These are phyloP conservation scores for Scaptodrosophila lebanonensis DNA, from an alignment of 1,140 invertebrate species.

Conservation along the genomic window DNA sequence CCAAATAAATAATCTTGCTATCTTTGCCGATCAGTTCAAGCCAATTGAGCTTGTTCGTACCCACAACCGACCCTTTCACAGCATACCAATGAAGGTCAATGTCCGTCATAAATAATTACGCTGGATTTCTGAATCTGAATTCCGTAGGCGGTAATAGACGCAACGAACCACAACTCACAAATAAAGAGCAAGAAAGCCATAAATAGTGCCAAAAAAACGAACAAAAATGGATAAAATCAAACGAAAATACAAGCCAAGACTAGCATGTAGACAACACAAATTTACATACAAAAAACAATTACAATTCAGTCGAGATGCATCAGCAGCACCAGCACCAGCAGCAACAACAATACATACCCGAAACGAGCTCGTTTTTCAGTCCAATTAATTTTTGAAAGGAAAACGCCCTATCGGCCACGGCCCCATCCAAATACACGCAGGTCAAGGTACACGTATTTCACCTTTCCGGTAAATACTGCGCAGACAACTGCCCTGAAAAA, in stretches of 20 bases:
- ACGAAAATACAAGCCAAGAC: slow-evolving; percentile 22
- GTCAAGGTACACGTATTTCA: slow-evolving; percentile 51
- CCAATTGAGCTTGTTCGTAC: slow-evolving; percentile 23
- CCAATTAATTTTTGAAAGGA: slow-evolving; percentile 44
- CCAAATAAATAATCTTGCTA: too few relatives aligned
- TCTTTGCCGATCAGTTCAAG: slow-evolving; percentile 12
- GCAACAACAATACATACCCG: slow-evolving; percentile 12
- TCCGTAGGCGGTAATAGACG: too few relatives aligned
- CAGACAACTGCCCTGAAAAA: too few relatives aligned
- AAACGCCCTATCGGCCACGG: slow-evolving; percentile 35
- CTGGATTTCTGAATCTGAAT: too few relatives aligned
- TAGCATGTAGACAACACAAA: slow-evolving; percentile 23
- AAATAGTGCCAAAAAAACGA: slow-evolving; percentile 25
- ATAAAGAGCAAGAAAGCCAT: slow-evolving; percentile 26
- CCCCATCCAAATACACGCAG: slow-evolving; percentile 13
- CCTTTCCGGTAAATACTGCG: slow-evolving; percentile 1
- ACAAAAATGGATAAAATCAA: slow-evolving; percentile 16
- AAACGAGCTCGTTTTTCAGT: slow-evolving; percentile 29
- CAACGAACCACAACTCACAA: slow-evolving; percentile 9
- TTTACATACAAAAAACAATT: slow-evolving; percentile 45
- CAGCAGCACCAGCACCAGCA: slow-evolving; percentile 18
- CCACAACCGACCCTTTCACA: neutral
- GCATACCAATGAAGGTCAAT: slow-evolving; percentile 21
- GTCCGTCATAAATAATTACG: slow-evolving; percentile 1
- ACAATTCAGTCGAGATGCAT: slow-evolving; percentile 9